phyloP scores from a whole-genome alignment of 1,140 invertebrate species.

The Vollenhovia emeryi region DNA sequence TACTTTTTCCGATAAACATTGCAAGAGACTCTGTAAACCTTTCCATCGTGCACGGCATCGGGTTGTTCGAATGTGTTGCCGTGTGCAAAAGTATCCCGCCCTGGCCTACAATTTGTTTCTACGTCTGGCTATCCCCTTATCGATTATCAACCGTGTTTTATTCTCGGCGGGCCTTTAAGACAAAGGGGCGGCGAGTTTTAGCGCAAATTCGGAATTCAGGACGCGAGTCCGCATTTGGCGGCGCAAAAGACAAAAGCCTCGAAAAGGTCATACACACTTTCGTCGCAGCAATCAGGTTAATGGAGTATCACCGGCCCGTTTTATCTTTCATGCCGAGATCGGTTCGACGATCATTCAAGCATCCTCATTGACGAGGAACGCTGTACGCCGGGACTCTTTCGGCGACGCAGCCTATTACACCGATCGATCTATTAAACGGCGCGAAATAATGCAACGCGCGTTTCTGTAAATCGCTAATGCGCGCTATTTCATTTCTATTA shows the following conservation, averaged over 20 bases:
- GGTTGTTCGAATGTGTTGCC: background rate
- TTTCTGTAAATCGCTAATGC: background rate
- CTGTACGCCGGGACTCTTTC: background rate
- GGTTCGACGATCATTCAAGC: background rate
- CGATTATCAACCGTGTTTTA: constrained; percentile 30
- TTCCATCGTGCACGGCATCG: background rate
- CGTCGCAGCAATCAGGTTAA: constrained; percentile 72
- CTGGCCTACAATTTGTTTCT: constrained; percentile 8
- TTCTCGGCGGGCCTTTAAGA: background rate
- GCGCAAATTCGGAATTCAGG: constrained; percentile 58
- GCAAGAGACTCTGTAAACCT: background rate
- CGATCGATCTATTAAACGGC: background rate
- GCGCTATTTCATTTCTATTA: background rate
- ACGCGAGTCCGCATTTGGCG: constrained; percentile 64
- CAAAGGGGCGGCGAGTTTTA: background rate
- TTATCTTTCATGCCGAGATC: constrained; percentile 25
- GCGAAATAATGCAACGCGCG: background rate
- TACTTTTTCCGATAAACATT: background rate
- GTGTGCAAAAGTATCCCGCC: background rate
- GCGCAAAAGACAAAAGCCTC: constrained; percentile 53
- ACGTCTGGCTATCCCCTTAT: background rate
- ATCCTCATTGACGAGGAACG: background rate
- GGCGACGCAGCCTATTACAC: background rate
- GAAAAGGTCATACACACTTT: constrained; percentile 67
- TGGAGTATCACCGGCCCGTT: constrained; percentile 66